These are phyloP conservation scores for Anolis sagrei DNA, from an alignment of 2,113 vertebrate genomes.

Conservation along the genomic window DNA sequence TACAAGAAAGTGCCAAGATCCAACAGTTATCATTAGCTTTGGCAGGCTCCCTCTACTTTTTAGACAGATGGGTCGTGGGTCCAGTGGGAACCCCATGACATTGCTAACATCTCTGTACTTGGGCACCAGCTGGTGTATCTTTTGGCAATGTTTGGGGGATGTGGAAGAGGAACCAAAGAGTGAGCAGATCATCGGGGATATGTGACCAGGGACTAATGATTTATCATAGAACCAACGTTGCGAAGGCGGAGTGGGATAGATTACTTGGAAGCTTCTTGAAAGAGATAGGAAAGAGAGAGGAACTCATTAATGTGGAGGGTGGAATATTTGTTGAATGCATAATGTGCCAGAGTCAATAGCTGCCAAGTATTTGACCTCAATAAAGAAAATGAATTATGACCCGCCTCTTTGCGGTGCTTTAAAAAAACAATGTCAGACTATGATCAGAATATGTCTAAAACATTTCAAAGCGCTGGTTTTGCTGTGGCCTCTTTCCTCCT, in stretches of 20 bases:
- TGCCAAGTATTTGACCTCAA: conserved; percentile 53
- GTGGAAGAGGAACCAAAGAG: background rate
- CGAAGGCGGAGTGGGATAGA: background rate
- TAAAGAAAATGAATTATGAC: conserved; percentile 65
- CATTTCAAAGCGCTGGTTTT: conserved; percentile 47
- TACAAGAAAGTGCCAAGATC: background rate
- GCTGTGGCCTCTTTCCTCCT: background rate
- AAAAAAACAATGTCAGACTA: conserved; percentile 62
- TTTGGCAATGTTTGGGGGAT: background rate
- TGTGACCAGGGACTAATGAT: background rate
- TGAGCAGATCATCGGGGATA: background rate
- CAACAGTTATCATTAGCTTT: background rate
- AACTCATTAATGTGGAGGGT: conserved; percentile 62
- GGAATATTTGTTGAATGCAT: conserved; percentile 61
- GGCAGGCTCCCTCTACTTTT: background rate
- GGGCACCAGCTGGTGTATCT: background rate
- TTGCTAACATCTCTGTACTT: background rate
- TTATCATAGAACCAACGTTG: background rate
- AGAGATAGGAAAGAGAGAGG: conserved; percentile 21
- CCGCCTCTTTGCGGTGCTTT: conserved; percentile 71
- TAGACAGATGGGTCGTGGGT: background rate
- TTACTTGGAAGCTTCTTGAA: background rate
- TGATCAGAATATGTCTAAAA: conserved; percentile 48
- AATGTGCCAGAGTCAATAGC: conserved; percentile 49
- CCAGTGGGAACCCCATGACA: background rate